phyloP scores from a whole-genome alignment of 1,140 invertebrate species.

The Paraescarpia echinospica region DNA sequence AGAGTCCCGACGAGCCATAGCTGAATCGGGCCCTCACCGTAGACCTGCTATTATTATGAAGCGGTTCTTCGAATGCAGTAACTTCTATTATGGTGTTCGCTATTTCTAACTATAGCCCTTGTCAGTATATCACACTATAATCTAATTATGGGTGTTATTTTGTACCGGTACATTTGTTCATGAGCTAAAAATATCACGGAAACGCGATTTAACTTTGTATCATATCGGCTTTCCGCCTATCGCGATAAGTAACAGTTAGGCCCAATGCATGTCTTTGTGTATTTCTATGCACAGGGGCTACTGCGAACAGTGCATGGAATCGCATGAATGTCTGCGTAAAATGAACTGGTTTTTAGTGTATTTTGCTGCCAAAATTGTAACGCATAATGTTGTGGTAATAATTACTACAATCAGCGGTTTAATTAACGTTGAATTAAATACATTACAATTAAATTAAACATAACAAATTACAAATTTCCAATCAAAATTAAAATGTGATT shows the following conservation, averaged over 20 bases:
- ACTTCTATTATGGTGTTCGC: neutral
- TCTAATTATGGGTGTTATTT: neutral
- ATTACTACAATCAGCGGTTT: neutral
- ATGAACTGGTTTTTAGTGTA: neutral
- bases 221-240: no score
- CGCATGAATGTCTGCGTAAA: neutral
- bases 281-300: no score
- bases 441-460: neutral
- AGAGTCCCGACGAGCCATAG: no score
- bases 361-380: neutral
- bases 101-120: neutral
- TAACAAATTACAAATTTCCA: neutral
- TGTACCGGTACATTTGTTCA: neutral
- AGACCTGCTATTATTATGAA: neutral
- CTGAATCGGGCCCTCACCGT: no score
- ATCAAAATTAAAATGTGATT: neutral
- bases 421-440: neutral
- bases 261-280: no score
- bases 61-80: neutral
- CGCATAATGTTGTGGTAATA: neutral
- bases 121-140: neutral
- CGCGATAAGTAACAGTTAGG: no score
- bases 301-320: neutral
- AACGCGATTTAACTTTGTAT: neutral
- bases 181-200: neutral